phyloP scores from a whole-genome alignment of 2,113 vertebrate species.

The Phalacrocorax brasilianus region DNA sequence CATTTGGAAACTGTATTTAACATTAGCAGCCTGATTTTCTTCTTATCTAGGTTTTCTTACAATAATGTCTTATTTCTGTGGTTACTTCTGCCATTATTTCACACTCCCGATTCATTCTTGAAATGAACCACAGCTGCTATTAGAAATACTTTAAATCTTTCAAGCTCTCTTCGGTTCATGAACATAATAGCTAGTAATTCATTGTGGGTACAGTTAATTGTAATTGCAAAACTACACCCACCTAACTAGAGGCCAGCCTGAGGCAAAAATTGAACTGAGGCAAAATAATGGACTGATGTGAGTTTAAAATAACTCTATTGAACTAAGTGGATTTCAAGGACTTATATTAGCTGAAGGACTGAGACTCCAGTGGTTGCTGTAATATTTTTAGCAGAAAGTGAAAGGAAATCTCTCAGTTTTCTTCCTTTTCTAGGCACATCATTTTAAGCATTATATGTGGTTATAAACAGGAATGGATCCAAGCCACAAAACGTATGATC shows the following conservation, averaged over 20 bases:
- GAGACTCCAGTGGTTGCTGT: not conserved
- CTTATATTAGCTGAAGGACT: conserved; percentile 4
- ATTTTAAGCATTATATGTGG: not conserved
- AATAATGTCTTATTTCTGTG: not conserved
- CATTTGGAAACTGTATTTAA: not conserved
- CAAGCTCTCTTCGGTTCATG: conserved; percentile 1
- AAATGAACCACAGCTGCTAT: conserved; percentile 37
- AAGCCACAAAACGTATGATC: not conserved
- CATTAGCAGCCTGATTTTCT: not conserved
- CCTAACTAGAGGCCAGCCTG: conserved; percentile 43
- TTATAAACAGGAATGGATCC: not conserved
- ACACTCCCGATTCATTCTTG: conserved; percentile 20
- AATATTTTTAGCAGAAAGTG: conserved; percentile 23
- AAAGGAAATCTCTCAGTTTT: not conserved
- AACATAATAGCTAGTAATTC: conserved; percentile 41
- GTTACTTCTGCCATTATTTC: conserved; percentile 43
- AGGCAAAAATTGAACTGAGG: conserved; percentile 31
- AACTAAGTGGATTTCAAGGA: conserved; percentile 29
- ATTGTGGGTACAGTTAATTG: conserved; percentile 20
- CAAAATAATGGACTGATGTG: conserved; percentile 40
- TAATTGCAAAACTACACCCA: conserved; percentile 45
- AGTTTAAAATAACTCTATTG: conserved; percentile 40
- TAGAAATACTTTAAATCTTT: conserved; percentile 29
- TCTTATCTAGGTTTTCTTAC: not conserved
- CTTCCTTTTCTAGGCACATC: not conserved